Base-by-base conservation (phyloP, 2,113 vertebrate species). In the Aythya baeri region DNA sequence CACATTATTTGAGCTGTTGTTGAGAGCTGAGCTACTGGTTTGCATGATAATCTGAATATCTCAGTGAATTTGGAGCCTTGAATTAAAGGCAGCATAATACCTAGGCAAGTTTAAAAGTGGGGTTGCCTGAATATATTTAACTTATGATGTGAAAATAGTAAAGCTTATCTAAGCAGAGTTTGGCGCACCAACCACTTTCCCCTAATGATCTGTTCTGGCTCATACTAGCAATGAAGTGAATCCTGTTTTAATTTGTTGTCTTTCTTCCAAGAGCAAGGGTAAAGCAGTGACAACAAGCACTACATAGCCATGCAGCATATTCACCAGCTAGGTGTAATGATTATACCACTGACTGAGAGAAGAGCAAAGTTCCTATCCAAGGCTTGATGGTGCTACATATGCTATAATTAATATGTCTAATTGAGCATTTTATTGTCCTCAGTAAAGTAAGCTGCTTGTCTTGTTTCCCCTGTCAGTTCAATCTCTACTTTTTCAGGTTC, bases 261-360 rank as follows among this genome's bases (percentile, higher is more conserved):
- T 66, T 11, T 82, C 36, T 66, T 55, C 9, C 38, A 43, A 63
- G 27, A 66, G 18, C 16, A 41, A 49, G 21, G 9, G 7, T 36
- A 73, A 80, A 57, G 34, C 34, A 87, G 61, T 76, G 54, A 32
- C 11, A 75, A 8, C 0, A 36, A 61, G 6, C 27, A 34, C 22
- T 52, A 67, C 66, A 15, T 3, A 89, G 26, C 1, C 49, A 57
- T 27, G 9, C 34, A 52, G 58, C 15, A 11, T 9, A 9, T 34
- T 61, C 0, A 1, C 9, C 38, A 79, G 31, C 4, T 13, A 31
- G 17, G 3, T 36, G 10, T 10, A 26, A 61, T 3, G 9, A 0
- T 0, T 41, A 1, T 43, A 55, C 15, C 55, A 9, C 27, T 58
- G 17, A 31, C 7, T 15, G n/a, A 77, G 25, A 65, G 83, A 87